Percentiles rank a stretch among this genome's conserved stretches.
Conservation (phyloP, 2,113 vertebrate genomes). For the Polypterus bichir region DNA sequence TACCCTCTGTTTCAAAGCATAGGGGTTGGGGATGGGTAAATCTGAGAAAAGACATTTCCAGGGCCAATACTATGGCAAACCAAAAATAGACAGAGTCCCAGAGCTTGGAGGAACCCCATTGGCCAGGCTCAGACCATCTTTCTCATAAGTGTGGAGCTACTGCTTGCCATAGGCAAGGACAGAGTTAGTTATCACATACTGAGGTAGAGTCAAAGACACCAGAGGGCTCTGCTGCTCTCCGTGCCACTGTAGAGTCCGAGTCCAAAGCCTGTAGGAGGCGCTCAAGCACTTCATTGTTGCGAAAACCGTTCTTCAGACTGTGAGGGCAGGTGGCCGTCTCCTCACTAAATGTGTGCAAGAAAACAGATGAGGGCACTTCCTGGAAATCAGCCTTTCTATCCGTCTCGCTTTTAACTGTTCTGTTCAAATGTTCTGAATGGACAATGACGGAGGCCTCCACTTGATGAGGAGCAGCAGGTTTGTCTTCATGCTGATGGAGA, state of each 20-base stretch:
- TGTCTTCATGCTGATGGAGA: too few relatives aligned
- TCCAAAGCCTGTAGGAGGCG: constrained; percentile 43
- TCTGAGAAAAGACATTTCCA: too few relatives aligned
- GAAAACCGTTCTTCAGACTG: constrained; percentile 65
- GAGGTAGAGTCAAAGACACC: constrained; percentile 59
- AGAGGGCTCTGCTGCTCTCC: constrained; percentile 41
- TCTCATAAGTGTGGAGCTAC: background rate
- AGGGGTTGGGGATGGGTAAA: too few relatives aligned
- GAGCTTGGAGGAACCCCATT: too few relatives aligned
- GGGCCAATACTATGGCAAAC: too few relatives aligned
- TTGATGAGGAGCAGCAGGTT: constrained; percentile 55
- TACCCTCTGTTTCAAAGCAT: too few relatives aligned
- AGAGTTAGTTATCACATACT: constrained; percentile 50
- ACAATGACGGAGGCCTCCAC: constrained; percentile 91
- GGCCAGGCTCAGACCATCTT: too few relatives aligned
- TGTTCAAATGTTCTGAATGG: constrained; percentile 63
- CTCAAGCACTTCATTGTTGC: constrained; percentile 34
- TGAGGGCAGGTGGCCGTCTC: constrained; percentile 17
- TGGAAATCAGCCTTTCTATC: constrained; percentile 15
- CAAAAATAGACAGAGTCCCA: too few relatives aligned
- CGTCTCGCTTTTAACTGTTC: constrained; percentile 25
- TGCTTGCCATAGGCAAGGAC: constrained; percentile 35
- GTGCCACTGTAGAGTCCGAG: constrained; percentile 24
- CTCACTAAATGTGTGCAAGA: constrained; percentile 3
- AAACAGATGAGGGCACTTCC: constrained; percentile 16